Conservation (phyloP, 2,888 invertebrate species). For the Allolobophora icterica region DNA sequence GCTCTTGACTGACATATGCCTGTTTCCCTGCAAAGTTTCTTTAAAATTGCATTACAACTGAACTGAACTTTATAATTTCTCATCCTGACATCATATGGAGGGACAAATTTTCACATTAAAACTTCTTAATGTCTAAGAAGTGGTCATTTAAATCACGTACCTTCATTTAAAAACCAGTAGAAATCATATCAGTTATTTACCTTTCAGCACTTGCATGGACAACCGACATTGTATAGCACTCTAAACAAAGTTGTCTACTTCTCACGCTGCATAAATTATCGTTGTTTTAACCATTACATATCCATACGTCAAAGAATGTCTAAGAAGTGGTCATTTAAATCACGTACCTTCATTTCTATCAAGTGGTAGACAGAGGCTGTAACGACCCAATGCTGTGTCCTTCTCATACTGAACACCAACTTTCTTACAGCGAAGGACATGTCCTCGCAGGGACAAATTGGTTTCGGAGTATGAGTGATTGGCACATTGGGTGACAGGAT, state of each 20-base stretch:
- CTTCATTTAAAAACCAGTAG: neutral
- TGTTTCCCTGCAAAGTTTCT: neutral
- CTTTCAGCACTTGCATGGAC: no score
- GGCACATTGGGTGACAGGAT: conserved; percentile 6
- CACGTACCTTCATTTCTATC: neutral
- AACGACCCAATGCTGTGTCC: neutral
- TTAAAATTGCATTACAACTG: neutral
- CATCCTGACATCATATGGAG: neutral
- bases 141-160: no score
- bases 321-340: neutral
- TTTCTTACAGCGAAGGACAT: neutral
- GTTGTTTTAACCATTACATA: neutral
- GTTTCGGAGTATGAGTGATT: neutral
- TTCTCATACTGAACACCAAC: conserved; percentile 13
- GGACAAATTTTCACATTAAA: neutral
- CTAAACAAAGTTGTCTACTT: neutral
- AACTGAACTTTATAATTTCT: no score
- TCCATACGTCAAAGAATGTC: neutral
- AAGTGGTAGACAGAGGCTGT: conserved; percentile 3
- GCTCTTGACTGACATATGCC: no score
- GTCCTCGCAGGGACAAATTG: neutral
- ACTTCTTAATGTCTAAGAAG: no score
- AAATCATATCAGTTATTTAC: neutral
- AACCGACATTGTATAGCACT: neutral
- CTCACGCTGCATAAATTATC: neutral